Percentiles rank a stretch among this genome's conserved stretches.
These are phyloP conservation scores for Phalacrocorax carbo DNA, from an alignment of 2,113 vertebrate genomes.

Conservation along the genomic window DNA sequence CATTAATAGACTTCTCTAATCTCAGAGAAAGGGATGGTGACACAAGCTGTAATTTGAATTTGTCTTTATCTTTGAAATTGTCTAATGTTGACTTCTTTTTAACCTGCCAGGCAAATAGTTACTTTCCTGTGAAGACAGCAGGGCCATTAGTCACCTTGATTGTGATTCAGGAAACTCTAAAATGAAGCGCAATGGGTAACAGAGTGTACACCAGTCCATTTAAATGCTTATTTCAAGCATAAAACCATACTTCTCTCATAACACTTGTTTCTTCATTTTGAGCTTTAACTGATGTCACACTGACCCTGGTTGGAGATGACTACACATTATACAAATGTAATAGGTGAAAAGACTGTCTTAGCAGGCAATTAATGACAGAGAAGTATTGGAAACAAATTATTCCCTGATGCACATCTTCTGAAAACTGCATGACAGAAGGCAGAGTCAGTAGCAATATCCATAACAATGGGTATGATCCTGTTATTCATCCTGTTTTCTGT, in stretches of 20 bases:
- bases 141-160: not conserved
- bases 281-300: not conserved
- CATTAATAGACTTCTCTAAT: not conserved
- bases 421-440: not conserved
- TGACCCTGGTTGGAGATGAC: not conserved
- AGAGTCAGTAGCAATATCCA: not conserved
- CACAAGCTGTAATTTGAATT: not conserved
- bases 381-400: not conserved
- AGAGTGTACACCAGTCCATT: not conserved
- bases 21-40: not conserved
- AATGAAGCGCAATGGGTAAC: not conserved
- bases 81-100: not conserved
- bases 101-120: not conserved
- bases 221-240: not conserved
- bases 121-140: not conserved
- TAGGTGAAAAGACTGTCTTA: not conserved
- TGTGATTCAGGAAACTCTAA: not conserved
- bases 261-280: not conserved
- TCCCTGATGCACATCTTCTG: not conserved
- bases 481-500: not conserved
- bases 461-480: not conserved
- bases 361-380: not conserved
- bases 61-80: not conserved
- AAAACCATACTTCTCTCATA: not conserved
- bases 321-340: not conserved